Base-by-base conservation (phyloP, 2,888 invertebrate species). In the Macrosoma leucophasiata region DNA sequence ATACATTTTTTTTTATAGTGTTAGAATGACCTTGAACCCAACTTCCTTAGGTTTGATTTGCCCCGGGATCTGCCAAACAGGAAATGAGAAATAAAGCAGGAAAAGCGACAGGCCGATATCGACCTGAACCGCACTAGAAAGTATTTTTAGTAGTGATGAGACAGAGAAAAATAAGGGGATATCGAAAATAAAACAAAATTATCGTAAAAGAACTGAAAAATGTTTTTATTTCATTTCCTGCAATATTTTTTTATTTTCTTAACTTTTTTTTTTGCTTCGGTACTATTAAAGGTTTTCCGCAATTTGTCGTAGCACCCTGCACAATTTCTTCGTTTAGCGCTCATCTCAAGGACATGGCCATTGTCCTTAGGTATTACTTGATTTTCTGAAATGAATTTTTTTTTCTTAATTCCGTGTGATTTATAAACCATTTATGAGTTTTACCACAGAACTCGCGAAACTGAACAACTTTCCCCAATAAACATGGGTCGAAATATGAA, bases 281-380 rank as follows among this genome's bases (percentile, higher is more conserved):
- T 30, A 39, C 41, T 45, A 35, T 33, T 41, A 3, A 49, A 36
- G 29, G 39, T 50, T 42, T 13, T 43, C 30, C 52, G 42, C 41
- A 52, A 42, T 40, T 23, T 50, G 32, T 19, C 3, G 6, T 19
- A 19, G 19, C 19, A 19, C 19, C 19, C 19, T 19, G 6, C 19
- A 4, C 19, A 19, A 19, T 19, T 19, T 19, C 6, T 19, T 6
- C 19, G 3, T 19, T 19, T 19, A 19, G 19, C 19, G 8, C 17
- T 52, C n/a, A n/a, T n/a, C n/a, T n/a, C 52, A 41, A 48, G 51
- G 37, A 50, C 34, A 44, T 50, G 50, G 18, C 46, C 31, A 41
- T 39, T 42, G 29, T 38, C 37, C 28, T 36, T 41, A 6, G 22
- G 21, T 37, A 28, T n/a, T n/a, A n/a, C 28, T 23, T 15, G 20